Conservation (phyloP, 2,113 vertebrate genomes). For the Oenanthe melanoleuca region DNA sequence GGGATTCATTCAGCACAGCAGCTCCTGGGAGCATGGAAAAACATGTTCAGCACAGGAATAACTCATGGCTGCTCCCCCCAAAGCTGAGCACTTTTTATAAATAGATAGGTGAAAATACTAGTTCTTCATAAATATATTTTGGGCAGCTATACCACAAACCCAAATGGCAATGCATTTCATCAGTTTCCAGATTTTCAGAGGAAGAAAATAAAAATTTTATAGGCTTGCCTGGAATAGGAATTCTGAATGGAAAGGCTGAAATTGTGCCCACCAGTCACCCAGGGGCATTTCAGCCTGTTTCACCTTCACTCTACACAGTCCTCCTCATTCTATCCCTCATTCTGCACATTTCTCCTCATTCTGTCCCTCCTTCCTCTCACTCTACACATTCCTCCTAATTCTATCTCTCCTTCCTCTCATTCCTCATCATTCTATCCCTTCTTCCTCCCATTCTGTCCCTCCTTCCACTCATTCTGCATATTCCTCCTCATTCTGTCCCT, state of each 20-base stretch:
- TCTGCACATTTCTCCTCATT: neutral
- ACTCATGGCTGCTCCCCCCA: neutral
- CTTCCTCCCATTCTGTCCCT: too few species aligned
- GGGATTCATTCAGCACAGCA: neutral
- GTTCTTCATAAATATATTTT: neutral
- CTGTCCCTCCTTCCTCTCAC: neutral
- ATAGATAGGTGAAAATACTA: neutral
- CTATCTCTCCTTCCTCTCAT: neutral
- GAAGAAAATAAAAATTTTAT: neutral
- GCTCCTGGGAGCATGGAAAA: neutral
- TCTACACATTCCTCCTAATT: neutral
- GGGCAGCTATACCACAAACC: neutral
- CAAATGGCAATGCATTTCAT: neutral
- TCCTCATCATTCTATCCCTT: neutral
- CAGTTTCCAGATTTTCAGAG: neutral
- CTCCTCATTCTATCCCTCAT: neutral
- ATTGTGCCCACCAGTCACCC: accelerated
- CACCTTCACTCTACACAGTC: neutral
- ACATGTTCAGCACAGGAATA: neutral
- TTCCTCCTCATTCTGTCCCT: neutral
- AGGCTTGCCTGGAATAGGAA: neutral
- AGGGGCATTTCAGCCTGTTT: neutral
- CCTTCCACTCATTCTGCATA: neutral
- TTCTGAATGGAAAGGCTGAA: neutral
- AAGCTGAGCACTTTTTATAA: neutral